These are phyloP conservation scores for Eulemur albifrons DNA, from an alignment of 2,797 vertebrate species.

Conservation along the genomic window DNA sequence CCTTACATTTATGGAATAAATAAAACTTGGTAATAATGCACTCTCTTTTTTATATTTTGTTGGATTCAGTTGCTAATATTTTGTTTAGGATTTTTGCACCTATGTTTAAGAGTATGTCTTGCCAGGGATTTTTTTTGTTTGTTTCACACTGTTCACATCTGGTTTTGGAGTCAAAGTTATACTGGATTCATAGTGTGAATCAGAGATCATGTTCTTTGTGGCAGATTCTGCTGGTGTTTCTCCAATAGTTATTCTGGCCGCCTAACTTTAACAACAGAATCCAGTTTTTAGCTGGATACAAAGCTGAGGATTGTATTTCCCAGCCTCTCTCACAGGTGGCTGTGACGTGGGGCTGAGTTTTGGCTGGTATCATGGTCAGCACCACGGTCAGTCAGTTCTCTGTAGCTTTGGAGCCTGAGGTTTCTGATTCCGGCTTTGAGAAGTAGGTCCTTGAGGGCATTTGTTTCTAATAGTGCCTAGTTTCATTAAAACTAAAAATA, in stretches of 20 bases:
- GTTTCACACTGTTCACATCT: neutral
- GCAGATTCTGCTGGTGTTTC: neutral
- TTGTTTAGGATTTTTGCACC: slow-evolving; percentile 4
- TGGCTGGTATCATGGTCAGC: neutral
- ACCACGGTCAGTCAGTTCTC: neutral
- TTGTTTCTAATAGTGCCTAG: neutral
- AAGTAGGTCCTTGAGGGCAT: neutral
- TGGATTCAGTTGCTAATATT: neutral
- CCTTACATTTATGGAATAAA: neutral
- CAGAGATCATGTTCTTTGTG: neutral
- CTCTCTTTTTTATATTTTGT: neutral
- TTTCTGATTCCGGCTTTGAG: neutral
- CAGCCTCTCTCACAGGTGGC: neutral
- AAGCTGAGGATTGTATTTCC: neutral
- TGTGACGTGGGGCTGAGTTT: neutral
- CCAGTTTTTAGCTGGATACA: neutral
- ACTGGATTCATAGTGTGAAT: neutral
- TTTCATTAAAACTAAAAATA: neutral
- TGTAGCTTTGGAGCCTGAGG: neutral
- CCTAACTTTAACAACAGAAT: neutral
- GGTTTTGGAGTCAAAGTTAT: neutral
- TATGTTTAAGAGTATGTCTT: neutral
- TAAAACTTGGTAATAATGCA: neutral
- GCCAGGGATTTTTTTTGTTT: neutral
- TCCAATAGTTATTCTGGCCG: neutral